phyloP scores from a whole-genome alignment of 37 sponge, comb jelly and placozoan species.

The Dysidea cf. avara region DNA sequence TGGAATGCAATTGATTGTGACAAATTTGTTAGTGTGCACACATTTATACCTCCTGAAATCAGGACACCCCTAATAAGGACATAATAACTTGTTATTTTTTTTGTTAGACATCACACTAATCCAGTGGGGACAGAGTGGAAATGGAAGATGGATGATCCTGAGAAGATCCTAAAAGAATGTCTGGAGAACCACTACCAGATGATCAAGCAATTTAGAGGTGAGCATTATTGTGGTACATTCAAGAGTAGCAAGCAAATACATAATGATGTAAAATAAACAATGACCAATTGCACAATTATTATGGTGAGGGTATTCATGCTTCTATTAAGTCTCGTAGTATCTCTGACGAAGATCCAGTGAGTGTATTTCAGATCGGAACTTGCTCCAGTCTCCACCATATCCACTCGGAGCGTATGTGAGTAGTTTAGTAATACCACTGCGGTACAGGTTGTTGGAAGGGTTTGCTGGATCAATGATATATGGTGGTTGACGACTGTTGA shows the following conservation, averaged over 20 bases:
- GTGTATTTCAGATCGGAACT: no score
- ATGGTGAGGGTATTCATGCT: no score
- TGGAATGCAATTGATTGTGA: no score
- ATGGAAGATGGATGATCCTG: constrained; percentile 91
- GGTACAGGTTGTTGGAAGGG: constrained; percentile 67
- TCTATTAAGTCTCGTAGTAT: not conserved
- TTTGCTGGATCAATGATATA: constrained; percentile 64
- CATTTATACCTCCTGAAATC: no score
- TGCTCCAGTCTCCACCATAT: no score
- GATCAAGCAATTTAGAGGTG: constrained; percentile 95
- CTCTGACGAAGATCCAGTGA: no score
- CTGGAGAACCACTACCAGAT: constrained; percentile 90
- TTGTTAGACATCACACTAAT: constrained; percentile 97
- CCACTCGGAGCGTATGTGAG: no score
- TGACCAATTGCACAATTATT: not conserved
- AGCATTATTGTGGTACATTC: no score
- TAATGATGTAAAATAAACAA: not conserved
- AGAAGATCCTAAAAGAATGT: constrained; percentile 69
- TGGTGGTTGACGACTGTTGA: constrained; percentile 13
- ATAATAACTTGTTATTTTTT: no score
- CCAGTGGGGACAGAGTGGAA: constrained; percentile 96
- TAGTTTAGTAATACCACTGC: constrained; percentile 26
- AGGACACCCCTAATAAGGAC: no score
- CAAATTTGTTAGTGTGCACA: no score
- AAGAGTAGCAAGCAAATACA: not conserved